Evolutionary conservation across 2,113 vertebrate genomes (phyloP).

Genomic region (Alligator mississippiensis): DNA sequence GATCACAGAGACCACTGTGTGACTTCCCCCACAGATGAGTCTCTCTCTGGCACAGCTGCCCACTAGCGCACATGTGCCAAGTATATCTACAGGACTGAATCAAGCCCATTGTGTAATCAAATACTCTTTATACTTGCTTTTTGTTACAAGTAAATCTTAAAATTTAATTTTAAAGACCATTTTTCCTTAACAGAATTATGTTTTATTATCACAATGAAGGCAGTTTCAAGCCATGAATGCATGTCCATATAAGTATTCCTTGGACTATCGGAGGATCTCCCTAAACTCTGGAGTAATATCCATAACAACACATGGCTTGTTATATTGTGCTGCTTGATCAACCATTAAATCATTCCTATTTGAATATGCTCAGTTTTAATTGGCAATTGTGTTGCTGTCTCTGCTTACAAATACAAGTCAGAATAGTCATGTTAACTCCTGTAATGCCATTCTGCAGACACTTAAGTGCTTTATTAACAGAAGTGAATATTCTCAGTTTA

Average conservation of each 20-base stretch:
- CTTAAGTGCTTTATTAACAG: background rate
- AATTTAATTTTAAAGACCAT: background rate
- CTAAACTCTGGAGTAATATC: constrained; percentile 5
- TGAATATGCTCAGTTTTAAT: constrained; percentile 52
- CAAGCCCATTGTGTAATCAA: background rate
- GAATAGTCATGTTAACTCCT: constrained; percentile 67
- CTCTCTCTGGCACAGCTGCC: background rate
- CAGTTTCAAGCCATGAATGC: background rate
- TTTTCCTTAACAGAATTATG: background rate
- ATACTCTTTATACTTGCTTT: background rate
- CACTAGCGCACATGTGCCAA: background rate
- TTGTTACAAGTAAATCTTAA: background rate
- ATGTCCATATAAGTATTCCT: background rate
- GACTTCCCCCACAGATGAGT: background rate
- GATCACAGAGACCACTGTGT: background rate
- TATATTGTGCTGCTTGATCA: background rate
- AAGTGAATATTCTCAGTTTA: background rate
- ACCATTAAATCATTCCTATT: constrained; percentile 27
- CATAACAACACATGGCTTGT: constrained; percentile 13
- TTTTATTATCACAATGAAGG: background rate
- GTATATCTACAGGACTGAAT: background rate
- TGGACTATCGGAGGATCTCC: background rate
- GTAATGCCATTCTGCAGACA: constrained; percentile 23
- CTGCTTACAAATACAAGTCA: constrained; percentile 21
- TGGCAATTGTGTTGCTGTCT: constrained; percentile 31